Conservation (phyloP, 2,113 vertebrate species). For the Cephalopholis sonnerati region DNA sequence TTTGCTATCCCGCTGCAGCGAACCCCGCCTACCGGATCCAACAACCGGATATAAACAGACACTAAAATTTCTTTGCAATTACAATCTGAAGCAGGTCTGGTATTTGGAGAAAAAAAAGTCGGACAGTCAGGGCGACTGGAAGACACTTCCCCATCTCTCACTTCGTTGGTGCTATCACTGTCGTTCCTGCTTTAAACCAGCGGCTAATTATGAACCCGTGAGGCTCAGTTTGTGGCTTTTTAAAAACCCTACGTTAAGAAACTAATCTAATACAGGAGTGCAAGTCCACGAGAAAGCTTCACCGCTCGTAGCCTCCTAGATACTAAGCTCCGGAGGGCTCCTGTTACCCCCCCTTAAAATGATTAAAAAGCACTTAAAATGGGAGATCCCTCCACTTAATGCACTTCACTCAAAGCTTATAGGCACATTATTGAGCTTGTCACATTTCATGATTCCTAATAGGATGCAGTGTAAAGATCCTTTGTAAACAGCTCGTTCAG, state of each 20-base stretch:
- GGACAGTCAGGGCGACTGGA: conserved; percentile 48
- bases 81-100: conserved; percentile 53
- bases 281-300: conserved; percentile 32
- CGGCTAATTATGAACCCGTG: conserved; percentile 32
- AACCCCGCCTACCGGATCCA: conserved; percentile 12
- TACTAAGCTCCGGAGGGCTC: conserved; percentile 9
- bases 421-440: conserved; percentile 76
- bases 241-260: conserved; percentile 40
- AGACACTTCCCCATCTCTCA: conserved; percentile 73
- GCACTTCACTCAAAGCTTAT: conserved; percentile 78
- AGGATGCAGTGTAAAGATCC: conserved; percentile 51
- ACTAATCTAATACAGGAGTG: conserved; percentile 17
- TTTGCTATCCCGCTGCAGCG: background rate
- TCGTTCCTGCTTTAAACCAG: conserved; percentile 59
- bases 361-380: conserved; percentile 77
- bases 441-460: conserved; percentile 47
- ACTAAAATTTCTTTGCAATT: conserved; percentile 48
- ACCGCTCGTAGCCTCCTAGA: conserved; percentile 20
- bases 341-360: conserved; percentile 32
- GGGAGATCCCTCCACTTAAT: conserved; percentile 73
- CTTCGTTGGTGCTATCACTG: conserved; percentile 71
- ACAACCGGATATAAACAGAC: conserved; percentile 9
- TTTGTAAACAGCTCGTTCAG: conserved; percentile 73
- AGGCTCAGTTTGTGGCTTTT: conserved; percentile 73
- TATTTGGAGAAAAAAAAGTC: conserved; percentile 21